Evolutionary conservation across 1,140 invertebrate genomes (phyloP), one percentile per base, ranked within the genome.

Genomic region (Leptopilina boulardi): DNA sequence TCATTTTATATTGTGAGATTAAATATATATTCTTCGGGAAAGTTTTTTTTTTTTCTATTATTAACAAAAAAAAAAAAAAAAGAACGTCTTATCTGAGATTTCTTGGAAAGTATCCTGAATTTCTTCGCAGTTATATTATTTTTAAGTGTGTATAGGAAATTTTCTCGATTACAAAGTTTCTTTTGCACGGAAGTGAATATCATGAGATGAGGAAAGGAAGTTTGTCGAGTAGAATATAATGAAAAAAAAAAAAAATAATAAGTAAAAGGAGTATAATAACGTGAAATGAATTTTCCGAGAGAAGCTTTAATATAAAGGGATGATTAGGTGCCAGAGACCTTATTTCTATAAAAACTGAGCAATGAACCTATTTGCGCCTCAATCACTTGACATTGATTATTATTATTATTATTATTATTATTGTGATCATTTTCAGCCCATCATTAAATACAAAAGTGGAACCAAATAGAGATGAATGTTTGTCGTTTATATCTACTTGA

Each of bases 401-500:
- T 3, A 66, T 66, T 15, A 21, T n/a, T n/a, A n/a, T n/a, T n/a
- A n/a, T n/a, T n/a, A n/a, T n/a, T n/a, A n/a, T n/a, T n/a, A n/a
- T 56, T 23, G 23, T 56, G 54, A 56, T 23, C 59, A 66, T 30
- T 66, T 66, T 66, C 13, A 34, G 59, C 23, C n/a, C 59, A 66
- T 15, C 21, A 26, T 38, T 6, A 38, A 54, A 0, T 21, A 66
- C 8, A 66, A 13, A 66, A 66, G 59, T 30, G 59, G 59, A 66
- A 38, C 5, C 5, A 38, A 38, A 38, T 38, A 9, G 13, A 66
- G 59, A 30, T n/a, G 13, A 26, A 66, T 44, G 70, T 51, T 54
- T 30, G 41, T 34, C 30, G 34, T 38, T 38, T 38, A 38, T 38
- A 26, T 38, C 78, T 73, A 70, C 21, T 78, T 59, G 47, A 59